These are phyloP conservation scores for Celastrina argiolus DNA, from an alignment of 2,888 invertebrate species.

Conservation along the genomic window DNA sequence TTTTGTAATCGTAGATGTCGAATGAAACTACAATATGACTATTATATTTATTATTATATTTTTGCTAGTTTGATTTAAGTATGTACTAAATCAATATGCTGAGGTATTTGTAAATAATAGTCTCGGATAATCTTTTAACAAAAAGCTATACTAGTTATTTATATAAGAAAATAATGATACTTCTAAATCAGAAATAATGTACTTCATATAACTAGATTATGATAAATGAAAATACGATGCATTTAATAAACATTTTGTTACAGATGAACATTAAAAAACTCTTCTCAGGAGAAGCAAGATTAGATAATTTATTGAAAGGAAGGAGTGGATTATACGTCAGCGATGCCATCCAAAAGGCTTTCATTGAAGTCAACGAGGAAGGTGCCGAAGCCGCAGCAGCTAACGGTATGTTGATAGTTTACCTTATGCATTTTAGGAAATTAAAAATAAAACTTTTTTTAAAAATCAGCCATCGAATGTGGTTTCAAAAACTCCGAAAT, in stretches of 20 bases:
- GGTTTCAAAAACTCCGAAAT: no score
- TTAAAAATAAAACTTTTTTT: no score
- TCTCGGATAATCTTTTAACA: no score
- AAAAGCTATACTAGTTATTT: no score
- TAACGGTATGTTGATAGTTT: slow-evolving; percentile 79
- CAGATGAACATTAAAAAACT: slow-evolving; percentile 41
- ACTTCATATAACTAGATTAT: no score
- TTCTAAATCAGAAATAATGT: no score
- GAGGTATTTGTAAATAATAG: background rate
- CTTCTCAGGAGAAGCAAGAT: slow-evolving; percentile 69
- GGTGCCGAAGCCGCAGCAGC: slow-evolving; percentile 91
- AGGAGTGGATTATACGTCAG: slow-evolving; percentile 73
- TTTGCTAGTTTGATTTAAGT: background rate
- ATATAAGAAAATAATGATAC: no score
- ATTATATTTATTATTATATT: background rate
- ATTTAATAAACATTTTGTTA: slow-evolving; percentile 14
- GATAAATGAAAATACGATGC: no score
- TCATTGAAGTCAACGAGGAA: slow-evolving; percentile 90
- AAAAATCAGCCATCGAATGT: no score
- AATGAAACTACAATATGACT: background rate
- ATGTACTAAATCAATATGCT: background rate
- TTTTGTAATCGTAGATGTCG: background rate
- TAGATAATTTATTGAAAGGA: slow-evolving; percentile 78
- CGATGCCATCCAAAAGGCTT: slow-evolving; percentile 87
- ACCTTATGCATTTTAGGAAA: slow-evolving; percentile 4